Evolutionary conservation across 2,113 vertebrate genomes (phyloP).

Genomic region (Puffinus mauretanicus): DNA sequence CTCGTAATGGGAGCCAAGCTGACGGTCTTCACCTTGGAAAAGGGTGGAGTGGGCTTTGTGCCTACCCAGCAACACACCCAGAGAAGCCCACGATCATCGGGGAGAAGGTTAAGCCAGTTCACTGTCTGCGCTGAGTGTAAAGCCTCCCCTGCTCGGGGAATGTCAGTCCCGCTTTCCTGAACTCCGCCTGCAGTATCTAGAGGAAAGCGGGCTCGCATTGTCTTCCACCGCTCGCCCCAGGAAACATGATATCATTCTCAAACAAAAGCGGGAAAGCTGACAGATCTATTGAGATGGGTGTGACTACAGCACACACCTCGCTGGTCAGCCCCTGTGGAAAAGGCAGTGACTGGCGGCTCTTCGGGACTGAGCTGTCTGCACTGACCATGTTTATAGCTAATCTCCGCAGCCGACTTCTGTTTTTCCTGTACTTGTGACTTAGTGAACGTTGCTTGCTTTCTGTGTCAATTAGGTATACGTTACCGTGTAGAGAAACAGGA

Average conservation of each 20-base stretch:
- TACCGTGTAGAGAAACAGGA: neutral
- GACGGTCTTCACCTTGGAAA: constrained; percentile 47
- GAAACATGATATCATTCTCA: constrained; percentile 82
- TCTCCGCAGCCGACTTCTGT: too few relatives aligned
- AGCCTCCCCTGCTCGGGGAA: constrained; percentile 56
- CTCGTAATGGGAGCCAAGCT: neutral
- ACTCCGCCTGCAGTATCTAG: constrained; percentile 77
- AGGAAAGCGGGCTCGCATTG: constrained; percentile 76
- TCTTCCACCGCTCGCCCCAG: constrained; percentile 76
- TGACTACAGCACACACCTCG: constrained; percentile 71
- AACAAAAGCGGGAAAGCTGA: constrained; percentile 86
- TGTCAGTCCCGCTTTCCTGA: constrained; percentile 79
- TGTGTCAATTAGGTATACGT: neutral
- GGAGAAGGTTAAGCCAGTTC: constrained; percentile 70
- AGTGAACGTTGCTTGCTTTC: neutral
- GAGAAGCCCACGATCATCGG: neutral
- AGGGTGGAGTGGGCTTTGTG: constrained; percentile 68
- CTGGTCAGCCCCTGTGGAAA: constrained; percentile 42
- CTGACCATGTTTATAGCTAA: neutral
- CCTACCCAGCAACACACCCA: constrained; percentile 64
- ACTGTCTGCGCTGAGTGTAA: constrained; percentile 15
- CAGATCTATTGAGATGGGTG: constrained; percentile 80
- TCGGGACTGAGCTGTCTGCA: neutral
- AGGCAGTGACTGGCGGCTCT: neutral
- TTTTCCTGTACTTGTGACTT: neutral